phyloP scores from a whole-genome alignment of 2,888 invertebrate genomes.

The Hydrotaea diabolus region DNA sequence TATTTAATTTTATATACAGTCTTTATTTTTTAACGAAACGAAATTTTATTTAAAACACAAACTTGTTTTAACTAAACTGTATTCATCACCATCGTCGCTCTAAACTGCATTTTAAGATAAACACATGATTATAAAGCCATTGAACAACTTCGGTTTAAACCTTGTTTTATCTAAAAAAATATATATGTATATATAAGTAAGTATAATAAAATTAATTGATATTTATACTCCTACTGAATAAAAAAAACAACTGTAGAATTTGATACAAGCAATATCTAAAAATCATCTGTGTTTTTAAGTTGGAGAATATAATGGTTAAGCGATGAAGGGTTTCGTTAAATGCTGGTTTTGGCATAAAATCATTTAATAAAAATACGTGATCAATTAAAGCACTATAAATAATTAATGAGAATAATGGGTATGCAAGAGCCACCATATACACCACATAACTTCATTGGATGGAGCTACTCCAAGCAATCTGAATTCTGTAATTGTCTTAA shows the following conservation, averaged over 20 bases:
- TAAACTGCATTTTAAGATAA: neutral
- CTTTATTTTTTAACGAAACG: constrained; percentile 43
- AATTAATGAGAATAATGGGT: neutral
- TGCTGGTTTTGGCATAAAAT: constrained; percentile 19
- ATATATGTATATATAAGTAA: constrained; percentile 1
- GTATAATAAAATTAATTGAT: neutral
- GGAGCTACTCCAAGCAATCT: too few relatives aligned
- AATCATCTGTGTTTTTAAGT: neutral
- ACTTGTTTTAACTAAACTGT: constrained; percentile 1
- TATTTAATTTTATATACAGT: constrained; percentile 56
- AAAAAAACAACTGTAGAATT: neutral
- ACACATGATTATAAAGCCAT: neutral
- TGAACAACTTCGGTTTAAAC: constrained; percentile 21
- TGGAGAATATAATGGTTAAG: neutral
- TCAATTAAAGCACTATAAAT: too few relatives aligned
- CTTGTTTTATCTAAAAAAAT: constrained; percentile 8
- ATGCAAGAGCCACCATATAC: too few relatives aligned
- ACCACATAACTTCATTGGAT: too few relatives aligned
- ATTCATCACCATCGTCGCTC: neutral
- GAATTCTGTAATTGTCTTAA: too few relatives aligned
- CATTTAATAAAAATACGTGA: too few relatives aligned
- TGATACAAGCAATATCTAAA: neutral
- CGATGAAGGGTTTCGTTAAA: constrained; percentile 41
- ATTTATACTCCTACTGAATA: neutral
- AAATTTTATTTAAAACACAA: neutral